Conservation (phyloP, 2,888 invertebrate species). For the Villa cingulata region DNA sequence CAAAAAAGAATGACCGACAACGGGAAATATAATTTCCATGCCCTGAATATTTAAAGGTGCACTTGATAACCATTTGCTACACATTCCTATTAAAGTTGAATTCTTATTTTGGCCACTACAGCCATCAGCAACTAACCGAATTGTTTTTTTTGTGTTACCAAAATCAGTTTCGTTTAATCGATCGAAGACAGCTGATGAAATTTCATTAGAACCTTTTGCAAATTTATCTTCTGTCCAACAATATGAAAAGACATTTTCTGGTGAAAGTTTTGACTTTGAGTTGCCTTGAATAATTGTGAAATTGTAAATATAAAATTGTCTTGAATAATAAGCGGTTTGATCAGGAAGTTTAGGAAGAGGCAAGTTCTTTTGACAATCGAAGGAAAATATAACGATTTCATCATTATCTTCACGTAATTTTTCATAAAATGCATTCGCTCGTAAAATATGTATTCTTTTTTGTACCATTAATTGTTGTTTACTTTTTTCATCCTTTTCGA, state of each 20-base stretch:
- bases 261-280: constrained; percentile 13
- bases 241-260: constrained; percentile 18
- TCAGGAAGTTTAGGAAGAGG: constrained; percentile 21
- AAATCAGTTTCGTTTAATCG: too few relatives aligned
- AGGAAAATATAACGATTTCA: constrained; percentile 16
- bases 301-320: constrained; percentile 21
- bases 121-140: constrained; percentile 22
- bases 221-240: constrained; percentile 22
- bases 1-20: constrained; percentile 21
- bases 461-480: constrained; percentile 8
- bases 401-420: constrained; percentile 13
- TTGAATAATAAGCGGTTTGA: constrained; percentile 21
- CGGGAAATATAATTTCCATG: constrained; percentile 18
- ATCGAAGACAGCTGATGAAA: constrained; percentile 21
- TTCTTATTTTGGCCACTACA: constrained; percentile 25
- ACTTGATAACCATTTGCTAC: constrained; percentile 15
- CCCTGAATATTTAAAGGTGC: constrained; percentile 15
- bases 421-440: constrained; percentile 17
- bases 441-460: constrained; percentile 14
- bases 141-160: not conserved
- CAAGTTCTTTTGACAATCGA: constrained; percentile 25
- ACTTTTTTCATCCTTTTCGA: not conserved
- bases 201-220: constrained; percentile 22
- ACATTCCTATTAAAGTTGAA: constrained; percentile 18
- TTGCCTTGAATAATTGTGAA: constrained; percentile 18